Conservation (phyloP, 23 tunicate species). For the Oikopleura dioica region DNA sequence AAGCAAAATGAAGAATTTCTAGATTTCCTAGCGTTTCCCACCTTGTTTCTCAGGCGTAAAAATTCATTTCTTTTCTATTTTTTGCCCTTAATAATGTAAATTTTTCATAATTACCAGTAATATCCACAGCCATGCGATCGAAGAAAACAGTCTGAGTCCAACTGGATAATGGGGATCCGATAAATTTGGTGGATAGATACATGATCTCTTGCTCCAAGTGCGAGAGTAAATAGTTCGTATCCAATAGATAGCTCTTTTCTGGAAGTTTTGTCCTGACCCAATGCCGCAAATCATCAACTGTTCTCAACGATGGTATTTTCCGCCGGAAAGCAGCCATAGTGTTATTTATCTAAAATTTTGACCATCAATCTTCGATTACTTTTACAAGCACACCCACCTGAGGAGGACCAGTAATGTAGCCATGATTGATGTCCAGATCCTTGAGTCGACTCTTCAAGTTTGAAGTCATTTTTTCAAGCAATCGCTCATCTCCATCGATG, state of each 20-base stretch:
- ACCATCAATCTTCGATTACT: no score
- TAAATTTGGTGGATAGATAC: constrained; percentile 15
- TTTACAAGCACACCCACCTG: no score
- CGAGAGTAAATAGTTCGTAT: constrained; percentile 42
- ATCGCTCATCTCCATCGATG: background rate
- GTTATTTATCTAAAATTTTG: constrained; percentile 29
- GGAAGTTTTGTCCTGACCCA: constrained; percentile 26
- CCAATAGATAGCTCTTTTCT: constrained; percentile 22
- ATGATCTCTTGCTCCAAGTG: constrained; percentile 66
- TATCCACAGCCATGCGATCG: constrained; percentile 34
- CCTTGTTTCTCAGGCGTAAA: no score
- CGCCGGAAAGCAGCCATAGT: constrained; percentile 19
- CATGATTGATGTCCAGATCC: background rate
- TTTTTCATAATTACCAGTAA: constrained; percentile 12
- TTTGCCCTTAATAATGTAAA: no score
- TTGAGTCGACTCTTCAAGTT: background rate
- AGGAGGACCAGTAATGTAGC: background rate
- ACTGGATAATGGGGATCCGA: constrained; percentile 76
- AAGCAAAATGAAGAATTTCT: no score
- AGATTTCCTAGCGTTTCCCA: no score
- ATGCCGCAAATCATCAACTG: constrained; percentile 25
- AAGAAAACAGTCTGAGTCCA: constrained; percentile 90
- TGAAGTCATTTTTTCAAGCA: background rate
- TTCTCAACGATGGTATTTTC: constrained; percentile 19
- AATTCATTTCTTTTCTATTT: no score